A percentile compares a stretch with the other conserved stretches of the same genome.
Conservation (phyloP, 2,797 vertebrate genomes). For the Urophycis tenuis region DNA sequence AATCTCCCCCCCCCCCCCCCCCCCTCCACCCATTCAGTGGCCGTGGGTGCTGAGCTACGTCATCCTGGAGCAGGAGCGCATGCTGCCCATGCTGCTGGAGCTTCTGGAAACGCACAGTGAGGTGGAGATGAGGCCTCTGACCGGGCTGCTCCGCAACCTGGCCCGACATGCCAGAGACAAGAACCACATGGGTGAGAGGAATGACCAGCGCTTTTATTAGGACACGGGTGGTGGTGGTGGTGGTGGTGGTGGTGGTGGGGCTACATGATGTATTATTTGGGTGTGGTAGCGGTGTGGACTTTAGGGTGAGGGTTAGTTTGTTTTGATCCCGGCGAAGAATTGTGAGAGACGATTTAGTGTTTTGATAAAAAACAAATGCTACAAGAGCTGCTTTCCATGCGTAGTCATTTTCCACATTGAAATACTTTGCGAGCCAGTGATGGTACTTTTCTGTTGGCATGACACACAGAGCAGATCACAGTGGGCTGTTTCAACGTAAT, state of each 20-base stretch:
- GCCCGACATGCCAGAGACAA: conserved; percentile 82
- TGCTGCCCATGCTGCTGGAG: conserved; percentile 85
- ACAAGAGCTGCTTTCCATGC: neutral
- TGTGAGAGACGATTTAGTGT: neutral
- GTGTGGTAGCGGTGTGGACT: neutral
- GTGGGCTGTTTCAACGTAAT: too few relatives aligned
- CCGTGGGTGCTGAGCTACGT: conserved; percentile 80
- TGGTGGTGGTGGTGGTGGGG: neutral
- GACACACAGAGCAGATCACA: too few relatives aligned
- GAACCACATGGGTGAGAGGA: conserved; percentile 80
- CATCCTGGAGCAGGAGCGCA: conserved; percentile 85
- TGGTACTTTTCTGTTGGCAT: neutral
- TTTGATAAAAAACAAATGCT: neutral
- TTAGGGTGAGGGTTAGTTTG: neutral
- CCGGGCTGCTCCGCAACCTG: conserved; percentile 87
- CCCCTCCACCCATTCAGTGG: conserved; percentile 71
- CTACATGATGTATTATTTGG: neutral
- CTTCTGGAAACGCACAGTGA: conserved; percentile 78
- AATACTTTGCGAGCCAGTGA: neutral
- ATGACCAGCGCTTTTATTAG: neutral
- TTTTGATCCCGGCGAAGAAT: neutral
- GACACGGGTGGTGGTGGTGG: neutral
- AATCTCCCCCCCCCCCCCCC: neutral
- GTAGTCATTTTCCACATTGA: neutral
- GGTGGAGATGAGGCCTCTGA: conserved; percentile 81